Evolutionary conservation across 2,888 invertebrate genomes (phyloP).

Genomic region (Cephonodes hylas): DNA sequence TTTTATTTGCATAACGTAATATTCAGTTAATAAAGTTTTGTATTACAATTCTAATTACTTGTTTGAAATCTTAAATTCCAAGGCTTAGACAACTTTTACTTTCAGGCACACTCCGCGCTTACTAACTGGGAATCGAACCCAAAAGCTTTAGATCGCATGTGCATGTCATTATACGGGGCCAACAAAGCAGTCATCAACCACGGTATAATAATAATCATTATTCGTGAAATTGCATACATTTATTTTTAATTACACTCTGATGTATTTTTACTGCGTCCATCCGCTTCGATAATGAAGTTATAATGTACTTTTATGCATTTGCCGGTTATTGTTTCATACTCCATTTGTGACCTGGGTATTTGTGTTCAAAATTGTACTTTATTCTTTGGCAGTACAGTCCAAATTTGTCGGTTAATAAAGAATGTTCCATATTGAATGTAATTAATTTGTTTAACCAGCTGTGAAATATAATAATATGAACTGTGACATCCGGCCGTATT

Average conservation of each 20-base stretch:
- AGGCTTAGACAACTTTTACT: too few species aligned
- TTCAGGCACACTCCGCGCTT: too few species aligned
- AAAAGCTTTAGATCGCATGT: too few species aligned
- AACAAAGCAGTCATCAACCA: too few species aligned
- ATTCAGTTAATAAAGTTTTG: too few species aligned
- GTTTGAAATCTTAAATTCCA: too few species aligned
- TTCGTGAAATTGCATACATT: neutral
- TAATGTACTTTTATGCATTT: neutral
- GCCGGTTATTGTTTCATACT: neutral
- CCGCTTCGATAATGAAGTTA: neutral
- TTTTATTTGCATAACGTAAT: too few species aligned
- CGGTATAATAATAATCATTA: too few species aligned
- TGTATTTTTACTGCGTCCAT: neutral
- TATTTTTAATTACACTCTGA: neutral
- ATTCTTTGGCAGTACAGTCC: neutral
- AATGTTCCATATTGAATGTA: constrained; percentile 21
- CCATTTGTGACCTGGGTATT: neutral
- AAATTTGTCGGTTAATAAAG: neutral
- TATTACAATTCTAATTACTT: too few species aligned
- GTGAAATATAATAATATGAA: constrained; percentile 47
- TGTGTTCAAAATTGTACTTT: neutral
- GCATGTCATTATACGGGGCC: too few species aligned
- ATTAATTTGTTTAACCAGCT: constrained; percentile 64
- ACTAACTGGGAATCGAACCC: too few species aligned
- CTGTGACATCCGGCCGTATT: constrained; percentile 18